Base-by-base conservation (phyloP, 2,797 vertebrate genomes). In the Trematomus bernacchii region DNA sequence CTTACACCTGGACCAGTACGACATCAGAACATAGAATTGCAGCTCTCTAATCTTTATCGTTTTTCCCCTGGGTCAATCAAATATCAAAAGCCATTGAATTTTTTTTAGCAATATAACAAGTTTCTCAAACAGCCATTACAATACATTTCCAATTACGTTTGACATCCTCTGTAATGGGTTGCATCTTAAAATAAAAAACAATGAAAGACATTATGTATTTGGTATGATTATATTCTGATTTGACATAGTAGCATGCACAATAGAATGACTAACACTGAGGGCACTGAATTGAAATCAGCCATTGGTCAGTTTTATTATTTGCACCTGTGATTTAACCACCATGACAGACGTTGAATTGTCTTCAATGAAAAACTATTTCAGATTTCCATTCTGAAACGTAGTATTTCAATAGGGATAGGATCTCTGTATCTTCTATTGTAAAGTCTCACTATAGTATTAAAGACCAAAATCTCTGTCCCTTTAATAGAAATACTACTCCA, bases 401-500 rank as follows among this genome's bases (percentile, higher is more conserved):
- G 21, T 23, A 27, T 27, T 27, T 27, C 3, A 27, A 27, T 27
- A 27, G 27, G 27, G 27, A 27, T 27, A 27, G 27, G 50, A 19
- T 27, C 48, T 13, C 2, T 61, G 16, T 18, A 9, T 46, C 3
- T 12, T 27, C 21, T 75, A 51, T 6, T 59, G 16, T 68, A 3
- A 52, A 1, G 42, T 55, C 5, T 46, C 15, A 51, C 6, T 40
- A 18, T 51, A 6, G 13, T 47, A 18, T 43, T 40, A 5, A n/a
- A 61, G 18, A 87, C 79, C 80, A 63, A 55, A 60, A 71, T 50
- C 6, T 52, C 85, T 92, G 84, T 84, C 74, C 50, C 92, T 93
- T 93, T 93, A 93, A 92, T 40, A 89, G 48, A 88, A 88, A 77
- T 85, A 90, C 85, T 89, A 88, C 89, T 87, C 61, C 62, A 77